Evolutionary conservation across 2,797 vertebrate genomes (phyloP), one percentile per base, ranked within the genome.

Genomic region (Coranthus polyacanthus): DNA sequence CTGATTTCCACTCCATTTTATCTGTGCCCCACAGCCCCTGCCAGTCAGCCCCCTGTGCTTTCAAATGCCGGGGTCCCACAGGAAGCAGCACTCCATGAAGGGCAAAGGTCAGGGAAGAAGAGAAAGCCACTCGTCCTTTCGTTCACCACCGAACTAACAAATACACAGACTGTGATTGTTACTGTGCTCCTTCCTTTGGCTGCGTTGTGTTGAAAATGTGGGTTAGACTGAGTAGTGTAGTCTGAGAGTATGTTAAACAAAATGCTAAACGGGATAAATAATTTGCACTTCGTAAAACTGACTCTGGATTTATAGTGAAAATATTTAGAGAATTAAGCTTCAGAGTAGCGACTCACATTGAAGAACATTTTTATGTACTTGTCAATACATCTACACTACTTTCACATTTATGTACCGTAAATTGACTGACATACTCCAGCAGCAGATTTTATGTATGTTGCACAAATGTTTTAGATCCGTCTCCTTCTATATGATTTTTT

Each of bases 1-100:
- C 81, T 88, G 89, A 89, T 92, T 94, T 94, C 92, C 92, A 94
- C 87, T 86, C 46, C 59, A 57, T 90, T 91, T 92, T 93, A 93
- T 94, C 92, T 92, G 86, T 69, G 74, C 75, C 79, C 81, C 65
- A 70, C 92, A 93, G 89, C 82, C 88, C 79, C 75, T 78, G 84
- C 86, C 88, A 64, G 81, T 59, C 72, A 84, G 79, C 69, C 78
- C 75, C 69, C 63, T 73, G 83, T 70, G 84, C 82, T 84, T 87
- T 85, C 78, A 84, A 84, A 87, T 84, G 87, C 84, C 41, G 61
- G 84, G 83, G 86, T 92, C 90, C 87, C 89, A 89, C 91, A 92
- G 91, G 92, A 93, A 94, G 85, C 88, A 83, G 85, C 82, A 68
- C 85, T 85, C 84, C 77, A 85, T 26, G 65, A 79, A 79, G 91